Conservation (phyloP, 2,797 vertebrate species). For the Capromys pilorides region DNA sequence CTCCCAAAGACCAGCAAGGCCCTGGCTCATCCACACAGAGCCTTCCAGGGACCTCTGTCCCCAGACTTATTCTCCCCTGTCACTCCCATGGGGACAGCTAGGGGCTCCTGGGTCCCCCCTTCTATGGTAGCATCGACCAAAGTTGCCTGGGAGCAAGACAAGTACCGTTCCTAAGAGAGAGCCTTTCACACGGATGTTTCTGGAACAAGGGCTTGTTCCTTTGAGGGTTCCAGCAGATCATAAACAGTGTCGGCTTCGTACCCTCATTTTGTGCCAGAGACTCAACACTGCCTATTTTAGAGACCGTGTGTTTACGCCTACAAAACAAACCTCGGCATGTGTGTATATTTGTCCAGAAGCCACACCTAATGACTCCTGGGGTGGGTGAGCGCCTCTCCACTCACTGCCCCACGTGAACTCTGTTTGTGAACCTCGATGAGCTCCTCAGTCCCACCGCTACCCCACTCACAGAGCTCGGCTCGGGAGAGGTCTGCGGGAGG, state of each 20-base stretch:
- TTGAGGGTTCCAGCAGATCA: constrained; percentile 34
- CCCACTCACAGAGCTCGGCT: background rate
- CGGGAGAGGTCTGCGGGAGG: background rate
- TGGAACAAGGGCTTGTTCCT: constrained; percentile 37
- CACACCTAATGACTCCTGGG: constrained; percentile 44
- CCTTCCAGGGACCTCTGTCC: background rate
- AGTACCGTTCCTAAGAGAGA: background rate
- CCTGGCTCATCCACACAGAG: fast-evolving
- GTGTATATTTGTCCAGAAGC: constrained; percentile 53
- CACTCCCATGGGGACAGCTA: background rate
- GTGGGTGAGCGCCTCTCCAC: background rate
- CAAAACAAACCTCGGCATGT: background rate
- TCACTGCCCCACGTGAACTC: background rate
- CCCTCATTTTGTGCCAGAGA: constrained; percentile 67
- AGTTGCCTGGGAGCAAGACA: background rate
- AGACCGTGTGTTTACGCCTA: constrained; percentile 63
- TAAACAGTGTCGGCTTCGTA: constrained; percentile 66
- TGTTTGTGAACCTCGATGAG: fast-evolving
- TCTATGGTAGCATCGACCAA: background rate
- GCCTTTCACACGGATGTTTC: constrained; percentile 50
- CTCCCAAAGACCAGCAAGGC: background rate
- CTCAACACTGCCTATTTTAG: constrained; percentile 75
- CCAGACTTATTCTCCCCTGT: background rate
- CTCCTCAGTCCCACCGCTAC: background rate
- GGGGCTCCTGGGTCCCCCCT: background rate